Percentiles rank a stretch among this genome's conserved stretches.
These are phyloP conservation scores for Gymnobelideus leadbeateri DNA, from an alignment of 2,113 vertebrate genomes.

Conservation along the genomic window DNA sequence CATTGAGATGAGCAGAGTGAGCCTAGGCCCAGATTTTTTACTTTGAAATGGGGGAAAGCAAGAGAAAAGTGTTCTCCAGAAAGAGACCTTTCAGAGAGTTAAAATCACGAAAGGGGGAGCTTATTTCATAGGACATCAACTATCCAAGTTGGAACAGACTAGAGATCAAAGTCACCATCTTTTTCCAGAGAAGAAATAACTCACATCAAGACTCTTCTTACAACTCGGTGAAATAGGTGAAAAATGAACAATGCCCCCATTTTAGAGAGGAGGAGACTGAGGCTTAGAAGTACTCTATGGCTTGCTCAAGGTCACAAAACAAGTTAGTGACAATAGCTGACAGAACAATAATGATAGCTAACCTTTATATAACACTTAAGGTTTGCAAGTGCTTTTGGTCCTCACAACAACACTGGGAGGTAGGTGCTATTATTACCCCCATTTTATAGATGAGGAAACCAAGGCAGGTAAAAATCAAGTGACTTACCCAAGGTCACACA, in stretches of 20 bases:
- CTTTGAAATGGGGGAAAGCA: not conserved
- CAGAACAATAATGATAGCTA: not conserved
- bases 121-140: not conserved
- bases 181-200: not conserved
- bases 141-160: not conserved
- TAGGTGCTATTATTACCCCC: not conserved
- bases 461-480: not conserved
- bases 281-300: constrained; percentile 5
- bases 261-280: not conserved
- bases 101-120: not conserved
- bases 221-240: not conserved
- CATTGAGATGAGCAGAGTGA: not conserved
- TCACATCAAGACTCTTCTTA: not conserved
- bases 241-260: not conserved
- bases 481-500: not conserved
- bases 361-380: not conserved
- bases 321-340: constrained; percentile 1
- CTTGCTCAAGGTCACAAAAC: constrained; percentile 8
- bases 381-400: not conserved
- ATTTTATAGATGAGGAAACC: not conserved
- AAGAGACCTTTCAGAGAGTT: not conserved
- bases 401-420: not conserved
- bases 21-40: not conserved
- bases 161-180: not conserved
- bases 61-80: not conserved